Evolutionary conservation across 2,888 invertebrate genomes (phyloP).

Genomic region (Agrochola litura): DNA sequence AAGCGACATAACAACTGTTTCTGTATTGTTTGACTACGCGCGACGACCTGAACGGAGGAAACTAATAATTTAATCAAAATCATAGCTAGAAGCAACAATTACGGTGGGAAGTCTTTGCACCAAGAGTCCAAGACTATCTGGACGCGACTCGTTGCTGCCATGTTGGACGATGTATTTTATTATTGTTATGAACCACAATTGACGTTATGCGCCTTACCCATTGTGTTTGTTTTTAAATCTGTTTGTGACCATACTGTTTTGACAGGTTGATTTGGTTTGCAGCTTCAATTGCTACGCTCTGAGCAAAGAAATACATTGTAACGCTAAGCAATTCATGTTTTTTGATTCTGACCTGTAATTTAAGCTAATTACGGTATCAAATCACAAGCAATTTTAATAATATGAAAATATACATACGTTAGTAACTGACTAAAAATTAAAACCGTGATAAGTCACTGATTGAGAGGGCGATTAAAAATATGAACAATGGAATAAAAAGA

Average conservation of each 20-base stretch:
- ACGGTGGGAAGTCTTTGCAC: conserved; percentile 68
- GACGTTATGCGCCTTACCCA: conserved; percentile 60
- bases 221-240: conserved; percentile 66
- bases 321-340: not conserved
- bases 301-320: conserved; percentile 16
- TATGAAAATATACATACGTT: not conserved
- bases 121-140: conserved; percentile 66
- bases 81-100: conserved; percentile 67
- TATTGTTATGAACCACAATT: conserved; percentile 68
- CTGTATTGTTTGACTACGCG: conserved; percentile 66
- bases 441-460: conserved; percentile 38
- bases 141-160: conserved; percentile 43
- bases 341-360: not conserved
- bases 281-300: conserved; percentile 20
- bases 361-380: not conserved
- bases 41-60: conserved; percentile 43
- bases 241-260: conserved; percentile 57
- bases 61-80: conserved; percentile 82
- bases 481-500: conserved; percentile 53
- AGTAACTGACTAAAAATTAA: conserved; percentile 9
- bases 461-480: conserved; percentile 49
- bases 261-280: conserved; percentile 50
- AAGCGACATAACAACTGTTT: conserved; percentile 67
- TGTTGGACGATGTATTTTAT: conserved; percentile 63
- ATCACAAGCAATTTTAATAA: not conserved